These are phyloP conservation scores for Phyllopteryx taeniolatus DNA, from an alignment of 2,113 vertebrate species.

Conservation along the genomic window DNA sequence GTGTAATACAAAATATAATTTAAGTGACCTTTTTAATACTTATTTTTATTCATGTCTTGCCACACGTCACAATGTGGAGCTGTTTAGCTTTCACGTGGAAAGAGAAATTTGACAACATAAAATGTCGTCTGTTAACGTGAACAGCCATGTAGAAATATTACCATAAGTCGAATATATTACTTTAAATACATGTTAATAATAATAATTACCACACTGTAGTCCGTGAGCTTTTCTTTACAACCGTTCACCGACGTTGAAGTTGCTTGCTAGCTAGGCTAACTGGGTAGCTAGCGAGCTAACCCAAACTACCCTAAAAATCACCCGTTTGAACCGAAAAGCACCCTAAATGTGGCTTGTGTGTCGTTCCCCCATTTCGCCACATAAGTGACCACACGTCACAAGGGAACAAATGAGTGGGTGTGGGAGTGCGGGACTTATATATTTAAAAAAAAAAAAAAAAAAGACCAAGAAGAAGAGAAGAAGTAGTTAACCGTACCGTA, in stretches of 20 bases:
- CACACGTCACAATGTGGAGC: not conserved
- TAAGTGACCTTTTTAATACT: no score
- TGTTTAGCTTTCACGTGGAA: not conserved
- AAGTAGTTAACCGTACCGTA: slow-evolving; percentile 38
- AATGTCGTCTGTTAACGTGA: not conserved
- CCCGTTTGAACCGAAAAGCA: not conserved
- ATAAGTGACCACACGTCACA: not conserved
- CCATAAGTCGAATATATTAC: not conserved
- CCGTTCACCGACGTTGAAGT: not conserved
- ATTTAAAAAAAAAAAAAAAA: not conserved
- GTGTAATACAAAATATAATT: not conserved
- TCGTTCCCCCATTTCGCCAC: not conserved
- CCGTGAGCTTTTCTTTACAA: not conserved
- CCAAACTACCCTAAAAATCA: not conserved
- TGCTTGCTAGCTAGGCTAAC: not conserved
- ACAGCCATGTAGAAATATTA: not conserved
- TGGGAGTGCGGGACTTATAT: not conserved
- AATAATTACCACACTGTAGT: not conserved
- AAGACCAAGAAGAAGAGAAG: not conserved
- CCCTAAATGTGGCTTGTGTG: no score
- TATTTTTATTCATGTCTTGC: not conserved
- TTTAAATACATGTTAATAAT: not conserved
- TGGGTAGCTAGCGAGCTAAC: slow-evolving; percentile 1
- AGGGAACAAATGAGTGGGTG: not conserved
- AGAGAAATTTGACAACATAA: not conserved